These are phyloP conservation scores for Sminthopsis crassicaudata DNA, from an alignment of 2,113 vertebrate genomes.

Conservation along the genomic window DNA sequence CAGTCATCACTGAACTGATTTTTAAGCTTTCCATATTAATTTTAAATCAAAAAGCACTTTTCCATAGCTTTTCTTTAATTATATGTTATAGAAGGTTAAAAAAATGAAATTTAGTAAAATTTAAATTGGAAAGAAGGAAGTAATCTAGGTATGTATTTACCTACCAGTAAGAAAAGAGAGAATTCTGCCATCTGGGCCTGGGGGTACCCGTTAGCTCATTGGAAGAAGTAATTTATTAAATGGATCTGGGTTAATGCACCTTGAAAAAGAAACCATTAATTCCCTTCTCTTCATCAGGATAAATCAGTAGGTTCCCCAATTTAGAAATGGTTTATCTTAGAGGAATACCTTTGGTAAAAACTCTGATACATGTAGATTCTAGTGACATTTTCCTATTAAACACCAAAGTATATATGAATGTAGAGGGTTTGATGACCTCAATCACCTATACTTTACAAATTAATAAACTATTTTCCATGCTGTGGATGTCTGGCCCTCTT, in stretches of 20 bases:
- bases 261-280: conserved; percentile 74
- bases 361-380: conserved; percentile 38
- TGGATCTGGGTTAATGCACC: conserved; percentile 77
- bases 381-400: conserved; percentile 22
- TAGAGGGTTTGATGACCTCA: not conserved
- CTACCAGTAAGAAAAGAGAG: conserved; percentile 50
- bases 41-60: conserved; percentile 30
- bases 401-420: not conserved
- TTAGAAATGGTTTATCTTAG: conserved; percentile 41
- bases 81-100: conserved; percentile 41
- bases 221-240: conserved; percentile 77
- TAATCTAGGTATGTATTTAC: conserved; percentile 18
- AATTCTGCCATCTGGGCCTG: conserved; percentile 69
- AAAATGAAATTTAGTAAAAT: conserved; percentile 57
- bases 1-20: not conserved
- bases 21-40: conserved; percentile 43
- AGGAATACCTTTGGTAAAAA: conserved; percentile 59
- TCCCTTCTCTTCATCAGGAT: conserved; percentile 69
- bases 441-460: not conserved
- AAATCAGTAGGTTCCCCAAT: conserved; percentile 61
- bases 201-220: conserved; percentile 61
- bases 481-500: not conserved
- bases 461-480: not conserved
- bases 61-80: conserved; percentile 56
- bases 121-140: conserved; percentile 58